Percentiles rank a stretch among this genome's conserved stretches.
Conservation (phyloP, 2,888 invertebrate genomes). For the Campopleginae sp. region DNA sequence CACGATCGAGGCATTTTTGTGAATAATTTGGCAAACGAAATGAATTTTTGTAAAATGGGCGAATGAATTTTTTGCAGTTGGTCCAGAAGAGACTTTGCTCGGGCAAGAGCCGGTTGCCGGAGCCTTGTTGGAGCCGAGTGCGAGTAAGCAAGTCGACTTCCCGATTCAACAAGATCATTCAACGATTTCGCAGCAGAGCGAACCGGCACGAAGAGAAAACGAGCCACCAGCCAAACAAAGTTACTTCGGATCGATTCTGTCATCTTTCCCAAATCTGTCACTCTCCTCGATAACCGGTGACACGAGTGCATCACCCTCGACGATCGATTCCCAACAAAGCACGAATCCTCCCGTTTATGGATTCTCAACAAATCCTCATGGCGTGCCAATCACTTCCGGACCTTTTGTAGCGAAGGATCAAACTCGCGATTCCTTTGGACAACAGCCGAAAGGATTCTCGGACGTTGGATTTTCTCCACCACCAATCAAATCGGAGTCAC, state of each 20-base stretch:
- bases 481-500: slow-evolving; percentile 22
- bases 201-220: slow-evolving; percentile 55
- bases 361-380: slow-evolving; percentile 63
- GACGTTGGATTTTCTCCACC: slow-evolving; percentile 41
- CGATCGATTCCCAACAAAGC: slow-evolving; percentile 25
- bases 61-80: slow-evolving; percentile 29
- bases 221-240: slow-evolving; percentile 74
- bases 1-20: neutral
- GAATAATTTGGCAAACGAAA: neutral
- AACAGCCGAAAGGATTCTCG: slow-evolving; percentile 40
- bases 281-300: slow-evolving; percentile 78
- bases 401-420: slow-evolving; percentile 59
- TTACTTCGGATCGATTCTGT: slow-evolving; percentile 81
- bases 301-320: slow-evolving; percentile 41
- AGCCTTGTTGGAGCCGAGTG: slow-evolving; percentile 7
- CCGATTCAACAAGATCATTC: slow-evolving; percentile 40
- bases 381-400: slow-evolving; percentile 53
- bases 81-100: slow-evolving; percentile 42
- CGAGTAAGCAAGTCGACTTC: slow-evolving; percentile 36
- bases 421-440: slow-evolving; percentile 30
- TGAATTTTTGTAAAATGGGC: neutral
- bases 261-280: slow-evolving; percentile 80
- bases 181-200: slow-evolving; percentile 37
- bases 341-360: slow-evolving; percentile 55
- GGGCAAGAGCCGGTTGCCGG: slow-evolving; percentile 19